These are phyloP conservation scores for human DNA, from an alignment of 2,113 vertebrate genomes.

Conservation along the genomic window DNA sequence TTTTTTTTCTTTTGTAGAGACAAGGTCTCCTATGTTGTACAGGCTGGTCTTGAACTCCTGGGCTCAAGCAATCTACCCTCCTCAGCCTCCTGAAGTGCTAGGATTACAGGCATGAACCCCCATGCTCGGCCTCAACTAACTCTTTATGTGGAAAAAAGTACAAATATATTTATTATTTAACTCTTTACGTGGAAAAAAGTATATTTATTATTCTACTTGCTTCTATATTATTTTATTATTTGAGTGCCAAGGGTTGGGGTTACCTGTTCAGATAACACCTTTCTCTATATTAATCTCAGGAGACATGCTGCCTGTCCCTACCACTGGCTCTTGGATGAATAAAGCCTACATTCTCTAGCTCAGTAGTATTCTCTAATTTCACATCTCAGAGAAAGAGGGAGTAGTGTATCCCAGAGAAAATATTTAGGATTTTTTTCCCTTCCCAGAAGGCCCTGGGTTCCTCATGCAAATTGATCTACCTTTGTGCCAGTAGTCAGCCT, in stretches of 20 bases:
- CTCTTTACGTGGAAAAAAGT: conserved; percentile 24
- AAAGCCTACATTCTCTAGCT: neutral
- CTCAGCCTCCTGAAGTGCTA: too few species aligned
- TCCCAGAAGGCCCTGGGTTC: neutral
- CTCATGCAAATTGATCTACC: neutral
- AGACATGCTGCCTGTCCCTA: neutral
- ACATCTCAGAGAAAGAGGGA: neutral
- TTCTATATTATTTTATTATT: neutral
- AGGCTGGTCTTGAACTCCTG: too few species aligned
- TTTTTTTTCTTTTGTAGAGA: too few species aligned
- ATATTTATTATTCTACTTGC: neutral
- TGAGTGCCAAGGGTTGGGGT: neutral
- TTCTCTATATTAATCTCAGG: neutral
- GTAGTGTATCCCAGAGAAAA: neutral
- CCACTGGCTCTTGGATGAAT: neutral
- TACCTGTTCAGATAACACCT: neutral
- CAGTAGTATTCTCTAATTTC: neutral
- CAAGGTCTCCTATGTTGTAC: too few species aligned
- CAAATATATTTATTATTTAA: neutral
- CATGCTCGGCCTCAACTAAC: too few species aligned
- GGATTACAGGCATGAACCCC: too few species aligned
- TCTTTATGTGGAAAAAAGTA: too few species aligned
- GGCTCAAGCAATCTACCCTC: too few species aligned
- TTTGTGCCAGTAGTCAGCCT: neutral
- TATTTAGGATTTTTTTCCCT: neutral